Conservation (phyloP, 2,888 invertebrate species). For the Alentia gelatinosa region DNA sequence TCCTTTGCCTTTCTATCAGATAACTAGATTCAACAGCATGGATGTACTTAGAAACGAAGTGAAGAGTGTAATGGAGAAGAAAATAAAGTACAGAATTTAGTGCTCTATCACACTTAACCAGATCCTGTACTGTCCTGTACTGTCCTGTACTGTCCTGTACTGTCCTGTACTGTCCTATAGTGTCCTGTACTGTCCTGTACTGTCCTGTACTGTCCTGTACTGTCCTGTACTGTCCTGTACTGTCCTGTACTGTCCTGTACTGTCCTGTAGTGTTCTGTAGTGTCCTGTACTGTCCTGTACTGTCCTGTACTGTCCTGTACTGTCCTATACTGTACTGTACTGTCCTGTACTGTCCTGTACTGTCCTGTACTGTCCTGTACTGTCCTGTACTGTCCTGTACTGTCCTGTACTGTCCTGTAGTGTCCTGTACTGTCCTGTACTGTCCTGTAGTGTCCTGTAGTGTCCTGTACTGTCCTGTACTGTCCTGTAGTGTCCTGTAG, state of each 20-base stretch:
- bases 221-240: not conserved
- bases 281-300: not conserved
- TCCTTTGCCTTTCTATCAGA: too few relatives aligned
- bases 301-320: not conserved
- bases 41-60: too few relatives aligned
- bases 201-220: not conserved
- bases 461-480: not conserved
- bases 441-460: constrained; percentile 9
- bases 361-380: not conserved
- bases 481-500: not conserved
- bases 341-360: not conserved
- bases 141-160: constrained; percentile 21
- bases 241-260: not conserved
- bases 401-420: not conserved
- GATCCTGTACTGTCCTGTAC: constrained; percentile 56
- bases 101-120: too few relatives aligned
- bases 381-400: not conserved
- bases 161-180: not conserved
- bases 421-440: not conserved
- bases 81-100: too few relatives aligned
- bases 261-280: not conserved
- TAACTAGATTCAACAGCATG: too few relatives aligned
- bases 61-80: too few relatives aligned
- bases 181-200: not conserved
- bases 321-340: not conserved